A percentile compares a stretch with the other conserved stretches of the same genome.
These are phyloP conservation scores for Thamnophis elegans DNA, from an alignment of 2,797 vertebrate species.

Conservation along the genomic window DNA sequence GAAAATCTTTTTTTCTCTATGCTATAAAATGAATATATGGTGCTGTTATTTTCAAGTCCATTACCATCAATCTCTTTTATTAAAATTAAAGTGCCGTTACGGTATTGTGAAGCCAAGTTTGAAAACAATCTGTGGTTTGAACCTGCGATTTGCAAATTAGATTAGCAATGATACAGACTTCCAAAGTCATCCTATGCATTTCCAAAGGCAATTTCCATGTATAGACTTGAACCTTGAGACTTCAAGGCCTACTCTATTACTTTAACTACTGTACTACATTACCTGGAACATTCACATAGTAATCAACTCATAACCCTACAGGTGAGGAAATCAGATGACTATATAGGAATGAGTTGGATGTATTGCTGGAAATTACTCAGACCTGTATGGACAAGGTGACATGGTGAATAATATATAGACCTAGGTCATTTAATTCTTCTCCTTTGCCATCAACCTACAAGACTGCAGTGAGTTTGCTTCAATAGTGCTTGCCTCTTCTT, in stretches of 20 bases:
- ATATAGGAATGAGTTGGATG: background rate
- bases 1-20: background rate
- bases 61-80: background rate
- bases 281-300: background rate
- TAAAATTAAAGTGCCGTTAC: background rate
- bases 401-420: background rate
- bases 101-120: background rate
- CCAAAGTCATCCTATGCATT: background rate
- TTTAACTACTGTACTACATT: background rate
- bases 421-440: background rate
- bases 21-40: background rate
- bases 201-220: background rate
- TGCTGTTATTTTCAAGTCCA: background rate
- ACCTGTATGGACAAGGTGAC: background rate
- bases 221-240: background rate
- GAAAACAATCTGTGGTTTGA: background rate
- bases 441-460: background rate
- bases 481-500: background rate
- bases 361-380: background rate
- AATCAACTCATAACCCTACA: background rate
- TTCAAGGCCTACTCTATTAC: background rate
- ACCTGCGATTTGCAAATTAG: background rate
- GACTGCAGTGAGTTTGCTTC: background rate
- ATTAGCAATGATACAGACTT: background rate
- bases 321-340: background rate